Evolutionary conservation across 2,113 vertebrate genomes (phyloP).

Genomic region (Stigmatopora argus): DNA sequence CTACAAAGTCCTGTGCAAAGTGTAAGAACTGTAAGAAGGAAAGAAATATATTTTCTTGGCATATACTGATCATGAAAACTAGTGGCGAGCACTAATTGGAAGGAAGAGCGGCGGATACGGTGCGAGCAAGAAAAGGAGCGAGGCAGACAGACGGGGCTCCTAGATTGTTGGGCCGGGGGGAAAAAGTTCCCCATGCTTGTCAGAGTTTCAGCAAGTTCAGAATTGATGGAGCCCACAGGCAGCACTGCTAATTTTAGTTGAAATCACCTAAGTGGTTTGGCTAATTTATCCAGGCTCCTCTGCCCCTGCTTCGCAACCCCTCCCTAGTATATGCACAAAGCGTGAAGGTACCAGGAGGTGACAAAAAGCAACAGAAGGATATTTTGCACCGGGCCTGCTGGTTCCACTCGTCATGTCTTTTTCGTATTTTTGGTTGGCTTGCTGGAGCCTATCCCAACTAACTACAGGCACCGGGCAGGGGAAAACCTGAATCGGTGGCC

Average conservation of each 20-base stretch:
- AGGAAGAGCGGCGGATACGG: constrained; percentile 32
- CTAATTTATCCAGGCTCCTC: constrained; percentile 73
- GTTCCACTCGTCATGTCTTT: constrained; percentile 48
- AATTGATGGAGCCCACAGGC: constrained; percentile 70
- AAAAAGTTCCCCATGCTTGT: constrained; percentile 65
- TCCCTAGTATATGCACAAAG: constrained; percentile 64
- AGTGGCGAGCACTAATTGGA: constrained; percentile 39
- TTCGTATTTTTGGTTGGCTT: no score
- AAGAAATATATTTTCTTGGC: constrained; percentile 7
- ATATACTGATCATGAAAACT: constrained; percentile 20
- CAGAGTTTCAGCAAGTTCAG: constrained; percentile 71
- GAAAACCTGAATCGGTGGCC: no score
- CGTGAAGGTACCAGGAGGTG: constrained; percentile 69
- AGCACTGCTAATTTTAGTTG: constrained; percentile 74
- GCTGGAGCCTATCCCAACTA: no score
- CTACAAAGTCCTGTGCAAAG: constrained; percentile 3
- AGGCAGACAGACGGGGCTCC: constrained; percentile 37
- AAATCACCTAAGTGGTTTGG: constrained; percentile 75
- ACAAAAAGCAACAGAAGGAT: constrained; percentile 70
- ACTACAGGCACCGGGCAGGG: no score
- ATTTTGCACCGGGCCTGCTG: constrained; percentile 60
- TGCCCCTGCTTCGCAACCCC: constrained; percentile 52
- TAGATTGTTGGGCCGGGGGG: constrained; percentile 54
- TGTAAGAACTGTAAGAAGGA: constrained; percentile 1
- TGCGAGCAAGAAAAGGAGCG: constrained; percentile 27